Percentiles rank a stretch among this genome's conserved stretches.
These are phyloP conservation scores for Epirrhoe tristata DNA, from an alignment of 2,888 invertebrate species.

Conservation along the genomic window DNA sequence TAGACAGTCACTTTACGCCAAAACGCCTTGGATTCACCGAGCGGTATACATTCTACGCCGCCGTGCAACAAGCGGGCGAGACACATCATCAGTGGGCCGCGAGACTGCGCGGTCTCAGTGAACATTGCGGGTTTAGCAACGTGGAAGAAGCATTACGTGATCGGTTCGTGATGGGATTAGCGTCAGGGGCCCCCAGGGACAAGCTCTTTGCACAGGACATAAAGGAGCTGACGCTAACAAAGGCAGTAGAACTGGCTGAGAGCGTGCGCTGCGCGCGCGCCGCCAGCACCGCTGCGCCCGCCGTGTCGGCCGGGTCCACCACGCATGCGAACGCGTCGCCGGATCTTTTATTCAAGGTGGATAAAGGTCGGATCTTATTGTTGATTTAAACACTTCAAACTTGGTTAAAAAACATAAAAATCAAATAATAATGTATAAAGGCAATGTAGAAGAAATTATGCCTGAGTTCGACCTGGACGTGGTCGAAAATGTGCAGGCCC, in stretches of 20 bases:
- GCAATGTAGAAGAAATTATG: neutral
- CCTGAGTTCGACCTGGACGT: neutral
- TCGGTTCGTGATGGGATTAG: slow-evolving; percentile 44
- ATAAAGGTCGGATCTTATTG: slow-evolving; percentile 2
- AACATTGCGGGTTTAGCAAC: slow-evolving; percentile 38
- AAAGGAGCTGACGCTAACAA: slow-evolving; percentile 39
- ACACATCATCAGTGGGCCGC: slow-evolving; percentile 43
- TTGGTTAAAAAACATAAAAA: slow-evolving; percentile 4
- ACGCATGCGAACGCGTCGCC: neutral
- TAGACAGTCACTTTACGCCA: neutral
- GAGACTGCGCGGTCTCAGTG: slow-evolving; percentile 39
- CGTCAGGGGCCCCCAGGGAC: slow-evolving; percentile 41
- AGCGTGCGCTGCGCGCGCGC: slow-evolving; percentile 43
- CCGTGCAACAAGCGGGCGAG: slow-evolving; percentile 30
- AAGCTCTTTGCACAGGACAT: slow-evolving; percentile 45
- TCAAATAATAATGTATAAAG: slow-evolving; percentile 18
- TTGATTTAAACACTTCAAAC: neutral
- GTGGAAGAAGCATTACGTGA: slow-evolving; percentile 41
- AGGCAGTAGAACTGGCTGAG: slow-evolving; percentile 47
- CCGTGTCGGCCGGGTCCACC: neutral
- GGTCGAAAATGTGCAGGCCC: neutral
- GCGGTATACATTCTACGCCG: slow-evolving; percentile 1
- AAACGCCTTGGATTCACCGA: slow-evolving; percentile 7
- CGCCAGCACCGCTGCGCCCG: slow-evolving; percentile 2
- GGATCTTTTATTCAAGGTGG: slow-evolving; percentile 7